Evolutionary conservation across 2,113 vertebrate species (phyloP).

Genomic region (Scopus umbretta): DNA sequence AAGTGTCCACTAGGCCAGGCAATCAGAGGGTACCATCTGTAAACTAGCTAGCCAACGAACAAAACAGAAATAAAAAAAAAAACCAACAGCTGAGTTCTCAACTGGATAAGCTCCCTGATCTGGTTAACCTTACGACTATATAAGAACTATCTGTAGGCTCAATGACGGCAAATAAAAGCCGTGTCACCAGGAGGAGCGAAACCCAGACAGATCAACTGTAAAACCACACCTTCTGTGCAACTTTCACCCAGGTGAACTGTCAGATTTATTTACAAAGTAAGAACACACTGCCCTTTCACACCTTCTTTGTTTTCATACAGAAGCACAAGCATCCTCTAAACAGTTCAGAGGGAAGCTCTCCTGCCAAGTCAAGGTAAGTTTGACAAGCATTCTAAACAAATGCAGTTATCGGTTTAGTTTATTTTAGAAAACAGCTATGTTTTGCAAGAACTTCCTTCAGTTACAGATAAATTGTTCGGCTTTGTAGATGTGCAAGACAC

Average conservation of each 20-base stretch:
- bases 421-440: not conserved
- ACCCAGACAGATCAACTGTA: not conserved
- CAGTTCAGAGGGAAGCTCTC: not conserved
- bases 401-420: not conserved
- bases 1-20: not conserved
- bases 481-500: not conserved
- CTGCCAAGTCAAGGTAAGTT: not conserved
- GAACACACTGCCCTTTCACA: not conserved
- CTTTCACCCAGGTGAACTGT: not conserved
- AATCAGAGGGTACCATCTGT: not conserved
- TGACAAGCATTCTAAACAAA: not conserved
- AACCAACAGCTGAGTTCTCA: not conserved
- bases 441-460: not conserved
- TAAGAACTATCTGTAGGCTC: not conserved
- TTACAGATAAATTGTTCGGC: not conserved
- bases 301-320: not conserved
- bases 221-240: not conserved
- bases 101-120: not conserved
- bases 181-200: not conserved
- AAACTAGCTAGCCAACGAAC: not conserved
- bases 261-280: not conserved
- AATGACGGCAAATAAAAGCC: not conserved
- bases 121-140: not conserved
- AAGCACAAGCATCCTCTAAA: not conserved
- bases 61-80: not conserved